Conservation (phyloP, 2,888 invertebrate species). For the Drosophila eohydei region DNA sequence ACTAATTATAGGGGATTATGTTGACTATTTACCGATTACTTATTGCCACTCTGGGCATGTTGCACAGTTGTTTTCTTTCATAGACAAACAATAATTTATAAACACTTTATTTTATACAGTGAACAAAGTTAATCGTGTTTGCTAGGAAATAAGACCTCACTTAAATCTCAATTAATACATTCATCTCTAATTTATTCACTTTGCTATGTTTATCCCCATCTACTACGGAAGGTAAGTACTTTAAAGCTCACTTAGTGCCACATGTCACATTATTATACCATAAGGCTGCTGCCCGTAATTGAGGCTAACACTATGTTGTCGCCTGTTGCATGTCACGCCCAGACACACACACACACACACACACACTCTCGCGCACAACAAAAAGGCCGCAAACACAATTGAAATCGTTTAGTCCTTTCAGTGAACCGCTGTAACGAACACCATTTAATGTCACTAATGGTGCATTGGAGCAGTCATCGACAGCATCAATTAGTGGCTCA, state of each 20-base stretch:
- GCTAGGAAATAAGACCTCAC: too few relatives aligned
- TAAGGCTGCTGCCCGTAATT: conserved; percentile 3
- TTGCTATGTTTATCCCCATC: not conserved
- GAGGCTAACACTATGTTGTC: conserved; percentile 12
- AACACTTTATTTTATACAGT: too few relatives aligned
- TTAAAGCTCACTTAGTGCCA: not conserved
- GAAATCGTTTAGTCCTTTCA: conserved; percentile 6
- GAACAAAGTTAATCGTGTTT: too few relatives aligned
- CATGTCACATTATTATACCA: not conserved
- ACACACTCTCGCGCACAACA: not conserved
- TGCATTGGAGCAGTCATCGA: conserved; percentile 23
- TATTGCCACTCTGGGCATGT: too few relatives aligned
- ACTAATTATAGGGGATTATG: too few relatives aligned
- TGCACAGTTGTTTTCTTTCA: too few relatives aligned
- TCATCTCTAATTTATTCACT: too few relatives aligned
- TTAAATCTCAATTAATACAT: not conserved
- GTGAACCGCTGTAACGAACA: not conserved
- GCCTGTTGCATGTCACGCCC: conserved; percentile 49
- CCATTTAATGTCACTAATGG: conserved; percentile 1
- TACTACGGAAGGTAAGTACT: not conserved
- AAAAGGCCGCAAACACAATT: not conserved
- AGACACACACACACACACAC: conserved; percentile 1
- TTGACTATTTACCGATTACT: too few relatives aligned
- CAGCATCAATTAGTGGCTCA: conserved; percentile 34
- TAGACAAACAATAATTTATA: too few relatives aligned